Evolutionary conservation across 2,797 vertebrate species (phyloP).

Genomic region (Syndactyla subalaris): DNA sequence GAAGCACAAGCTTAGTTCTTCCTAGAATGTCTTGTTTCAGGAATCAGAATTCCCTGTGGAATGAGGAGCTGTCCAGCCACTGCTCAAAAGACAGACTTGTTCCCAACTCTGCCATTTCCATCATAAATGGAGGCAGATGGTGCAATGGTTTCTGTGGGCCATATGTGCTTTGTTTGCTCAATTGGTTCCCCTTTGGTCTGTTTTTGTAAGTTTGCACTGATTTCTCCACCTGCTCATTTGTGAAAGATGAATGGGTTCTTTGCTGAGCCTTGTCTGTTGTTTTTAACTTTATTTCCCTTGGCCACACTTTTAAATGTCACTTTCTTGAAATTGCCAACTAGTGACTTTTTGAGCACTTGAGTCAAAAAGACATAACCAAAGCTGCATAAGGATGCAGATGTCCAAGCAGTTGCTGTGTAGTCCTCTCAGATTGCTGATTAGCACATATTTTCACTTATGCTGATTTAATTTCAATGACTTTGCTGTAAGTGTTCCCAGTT

Average conservation of each 20-base stretch:
- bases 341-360: not conserved
- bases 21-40: not conserved
- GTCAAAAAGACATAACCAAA: not conserved
- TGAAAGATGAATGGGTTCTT: not conserved
- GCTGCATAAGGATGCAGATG: not conserved
- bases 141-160: not conserved
- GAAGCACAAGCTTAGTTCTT: not conserved
- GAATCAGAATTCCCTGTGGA: not conserved
- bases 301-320: not conserved
- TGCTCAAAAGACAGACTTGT: not conserved
- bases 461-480: not conserved
- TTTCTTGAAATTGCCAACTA: not conserved
- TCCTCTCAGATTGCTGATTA: not conserved
- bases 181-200: not conserved
- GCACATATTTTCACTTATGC: not conserved
- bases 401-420: not conserved
- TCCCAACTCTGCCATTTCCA: not conserved
- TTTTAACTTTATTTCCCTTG: constrained; percentile 5
- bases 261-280: not conserved
- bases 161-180: constrained; percentile 14
- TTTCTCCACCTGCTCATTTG: constrained; percentile 39
- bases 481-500: not conserved
- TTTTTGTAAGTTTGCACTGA: not conserved
- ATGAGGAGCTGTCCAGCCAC: not conserved
- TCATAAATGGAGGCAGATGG: not conserved